Evolutionary conservation across 2,797 vertebrate species (phyloP), one percentile per base, ranked within the genome.

Genomic region (Enteromius mattozi): DNA sequence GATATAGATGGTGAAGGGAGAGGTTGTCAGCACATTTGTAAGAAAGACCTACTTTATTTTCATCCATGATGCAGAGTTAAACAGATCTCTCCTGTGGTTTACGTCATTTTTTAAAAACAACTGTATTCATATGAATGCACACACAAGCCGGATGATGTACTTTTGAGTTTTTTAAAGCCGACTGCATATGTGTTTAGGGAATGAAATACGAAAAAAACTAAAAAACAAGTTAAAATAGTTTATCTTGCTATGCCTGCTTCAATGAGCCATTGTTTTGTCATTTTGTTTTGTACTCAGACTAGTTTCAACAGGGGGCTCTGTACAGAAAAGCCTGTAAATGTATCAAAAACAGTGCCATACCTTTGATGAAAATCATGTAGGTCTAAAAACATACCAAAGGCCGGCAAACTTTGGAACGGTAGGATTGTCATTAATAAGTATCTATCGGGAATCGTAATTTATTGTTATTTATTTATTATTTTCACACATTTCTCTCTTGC

Each of bases 231-330:
- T 91, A 91, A 91, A 90, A 86, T 92, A 91, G 90, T 93, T 94
- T 91, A 92, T 95, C 94, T 94, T 94, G 93, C 92, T 92, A 65
- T 94, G 94, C 94, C 94, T 95, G 94, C 94, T 94, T 92, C 92
- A 90, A 92, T 92, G 94, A 94, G 93, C 93, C 92, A 92, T 93
- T 93, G 87, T 89, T 94, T 93, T 93, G 91, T 94, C 92, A 92
- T 90, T 93, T 91, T 87, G 91, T 93, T 90, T 4, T 88, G 89
- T 90, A 63, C 81, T 91, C 92, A 72, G 89, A 89, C 90, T 86
- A 88, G 90, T 90, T 91, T 92, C 90, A 92, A 90, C 90, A 89
- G 90, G 80, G 82, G 90, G 91, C 87, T 85, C 89, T 92, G 90
- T 91, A 88, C 93, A 91, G 81, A 85, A 79, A 92, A 91, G 90